A percentile compares a stretch with the other conserved stretches of the same genome.
Conservation (phyloP, 2,797 vertebrate species). For the Pangasius larnaudii region DNA sequence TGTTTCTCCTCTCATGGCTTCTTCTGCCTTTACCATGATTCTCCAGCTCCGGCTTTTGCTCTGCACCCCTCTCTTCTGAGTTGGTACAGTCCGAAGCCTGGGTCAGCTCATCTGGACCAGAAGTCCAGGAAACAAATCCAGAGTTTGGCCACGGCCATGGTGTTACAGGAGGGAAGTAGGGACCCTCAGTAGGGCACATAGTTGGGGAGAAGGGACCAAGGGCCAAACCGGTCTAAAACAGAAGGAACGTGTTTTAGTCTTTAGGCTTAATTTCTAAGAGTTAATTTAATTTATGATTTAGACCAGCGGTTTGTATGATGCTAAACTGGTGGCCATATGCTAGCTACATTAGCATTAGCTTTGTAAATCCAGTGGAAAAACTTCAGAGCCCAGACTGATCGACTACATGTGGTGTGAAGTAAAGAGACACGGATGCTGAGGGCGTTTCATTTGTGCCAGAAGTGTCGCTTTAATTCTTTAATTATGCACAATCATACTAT, state of each 20-base stretch:
- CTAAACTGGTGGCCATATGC: not conserved
- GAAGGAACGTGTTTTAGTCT: not conserved
- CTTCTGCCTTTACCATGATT: not conserved
- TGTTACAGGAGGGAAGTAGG: slow-evolving; percentile 11
- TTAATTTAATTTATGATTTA: not conserved
- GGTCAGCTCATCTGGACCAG: not conserved
- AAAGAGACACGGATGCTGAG: not conserved
- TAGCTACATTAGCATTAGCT: slow-evolving; percentile 7
- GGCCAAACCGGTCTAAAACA: not conserved
- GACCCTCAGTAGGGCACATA: not conserved
- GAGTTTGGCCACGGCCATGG: slow-evolving; percentile 32
- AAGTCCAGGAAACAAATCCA: slow-evolving; percentile 34
- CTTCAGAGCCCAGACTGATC: not conserved
- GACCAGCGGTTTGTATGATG: not conserved
- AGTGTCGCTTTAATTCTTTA: not conserved
- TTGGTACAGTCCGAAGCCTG: not conserved
- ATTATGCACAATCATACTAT: not conserved
- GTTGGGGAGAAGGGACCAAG: not conserved
- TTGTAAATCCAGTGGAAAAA: not conserved
- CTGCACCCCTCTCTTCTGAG: not conserved
- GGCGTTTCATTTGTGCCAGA: not conserved
- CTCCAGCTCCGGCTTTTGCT: not conserved
- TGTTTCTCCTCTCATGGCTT: not conserved
- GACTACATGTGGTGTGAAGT: not conserved
- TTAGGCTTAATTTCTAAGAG: not conserved